A percentile compares a stretch with the other conserved stretches of the same genome.
phyloP scores from a whole-genome alignment of 2,888 invertebrate species.

The Kuschelorhynchus macadamiae region DNA sequence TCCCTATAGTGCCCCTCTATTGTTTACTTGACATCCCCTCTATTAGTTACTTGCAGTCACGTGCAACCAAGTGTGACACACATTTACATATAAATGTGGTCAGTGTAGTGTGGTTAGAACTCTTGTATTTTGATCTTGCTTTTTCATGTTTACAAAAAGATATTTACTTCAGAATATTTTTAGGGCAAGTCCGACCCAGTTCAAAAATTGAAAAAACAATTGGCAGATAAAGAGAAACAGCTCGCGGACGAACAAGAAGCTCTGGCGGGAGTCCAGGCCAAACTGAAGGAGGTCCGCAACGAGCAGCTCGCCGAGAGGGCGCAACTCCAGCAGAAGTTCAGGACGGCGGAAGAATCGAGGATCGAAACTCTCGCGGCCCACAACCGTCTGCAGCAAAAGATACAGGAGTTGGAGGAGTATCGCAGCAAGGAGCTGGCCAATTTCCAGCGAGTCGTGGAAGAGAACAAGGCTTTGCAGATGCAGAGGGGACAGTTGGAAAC shows the following conservation, averaged over 20 bases:
- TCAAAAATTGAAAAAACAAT: conserved; percentile 87
- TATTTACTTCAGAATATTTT: no score
- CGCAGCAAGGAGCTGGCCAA: conserved; percentile 72
- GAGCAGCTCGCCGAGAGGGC: conserved; percentile 79
- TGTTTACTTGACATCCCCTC: no score
- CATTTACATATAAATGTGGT: no score
- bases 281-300: conserved; percentile 82
- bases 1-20: no score
- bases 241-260: conserved; percentile 83
- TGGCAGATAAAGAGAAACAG: conserved; percentile 88
- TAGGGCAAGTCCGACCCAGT: conserved; percentile 87
- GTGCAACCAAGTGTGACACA: no score
- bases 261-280: conserved; percentile 81
- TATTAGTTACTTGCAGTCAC: no score
- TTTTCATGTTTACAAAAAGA: no score
- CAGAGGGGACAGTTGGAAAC: conserved; percentile 72
- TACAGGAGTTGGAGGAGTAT: conserved; percentile 76
- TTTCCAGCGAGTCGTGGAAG: conserved; percentile 71
- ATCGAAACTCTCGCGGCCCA: conserved; percentile 77
- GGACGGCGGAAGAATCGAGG: conserved; percentile 58
- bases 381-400: conserved; percentile 75
- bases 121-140: no score
- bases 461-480: conserved; percentile 73
- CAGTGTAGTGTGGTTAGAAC: no score
- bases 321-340: conserved; percentile 71